Evolutionary conservation across 2,113 vertebrate genomes (phyloP).

Genomic region (Equus quagga): DNA sequence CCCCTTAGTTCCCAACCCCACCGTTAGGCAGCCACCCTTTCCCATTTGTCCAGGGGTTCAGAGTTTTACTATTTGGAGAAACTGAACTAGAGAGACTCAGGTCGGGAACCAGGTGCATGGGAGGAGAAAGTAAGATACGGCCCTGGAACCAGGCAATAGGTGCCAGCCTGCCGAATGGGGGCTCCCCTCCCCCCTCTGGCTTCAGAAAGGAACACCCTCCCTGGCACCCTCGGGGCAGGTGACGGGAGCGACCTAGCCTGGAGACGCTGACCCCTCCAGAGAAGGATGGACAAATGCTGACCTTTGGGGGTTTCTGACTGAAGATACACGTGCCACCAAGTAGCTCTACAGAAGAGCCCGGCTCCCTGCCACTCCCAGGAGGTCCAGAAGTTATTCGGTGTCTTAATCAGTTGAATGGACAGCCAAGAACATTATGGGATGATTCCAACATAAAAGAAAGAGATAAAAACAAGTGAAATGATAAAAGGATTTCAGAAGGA

Average conservation of each 20-base stretch:
- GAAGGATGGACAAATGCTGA: background rate
- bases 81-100: background rate
- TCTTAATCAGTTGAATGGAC: background rate
- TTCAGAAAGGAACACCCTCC: fast-evolving
- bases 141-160: background rate
- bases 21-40: background rate
- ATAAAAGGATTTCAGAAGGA: background rate
- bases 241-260: background rate
- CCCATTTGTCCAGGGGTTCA: too few species aligned
- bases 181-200: fast-evolving
- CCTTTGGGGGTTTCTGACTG: background rate
- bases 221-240: background rate
- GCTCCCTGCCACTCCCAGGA: background rate
- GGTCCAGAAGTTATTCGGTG: background rate
- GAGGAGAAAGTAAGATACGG: background rate
- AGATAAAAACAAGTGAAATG: background rate
- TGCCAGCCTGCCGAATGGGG: too few species aligned
- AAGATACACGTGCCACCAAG: background rate
- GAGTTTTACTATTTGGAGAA: background rate
- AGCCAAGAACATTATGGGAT: background rate
- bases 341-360: background rate
- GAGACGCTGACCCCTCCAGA: background rate
- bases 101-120: background rate
- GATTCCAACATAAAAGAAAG: background rate
- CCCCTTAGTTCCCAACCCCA: background rate